phyloP scores from a whole-genome alignment of 2,797 vertebrate genomes.

The Pitangus sulphuratus region DNA sequence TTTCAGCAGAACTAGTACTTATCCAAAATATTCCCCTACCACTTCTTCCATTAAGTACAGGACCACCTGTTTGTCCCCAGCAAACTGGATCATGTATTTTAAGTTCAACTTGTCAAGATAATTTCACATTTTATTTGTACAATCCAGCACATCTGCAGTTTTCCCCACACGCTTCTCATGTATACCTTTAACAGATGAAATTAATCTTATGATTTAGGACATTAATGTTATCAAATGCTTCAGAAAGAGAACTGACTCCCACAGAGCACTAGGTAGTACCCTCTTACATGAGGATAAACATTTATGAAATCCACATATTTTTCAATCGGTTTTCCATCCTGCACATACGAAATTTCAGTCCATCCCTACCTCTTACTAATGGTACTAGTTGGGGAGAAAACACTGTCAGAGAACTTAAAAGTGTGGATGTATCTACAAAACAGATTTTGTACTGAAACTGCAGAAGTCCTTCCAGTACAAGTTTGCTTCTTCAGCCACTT shows the following conservation, averaged over 20 bases:
- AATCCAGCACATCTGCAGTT: background rate
- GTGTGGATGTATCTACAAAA: background rate
- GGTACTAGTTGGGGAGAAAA: background rate
- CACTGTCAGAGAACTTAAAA: background rate
- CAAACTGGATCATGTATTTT: background rate
- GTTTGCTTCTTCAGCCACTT: background rate
- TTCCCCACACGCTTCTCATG: background rate
- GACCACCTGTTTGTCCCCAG: background rate
- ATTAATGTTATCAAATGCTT: background rate
- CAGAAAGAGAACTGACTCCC: background rate
- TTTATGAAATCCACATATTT: background rate
- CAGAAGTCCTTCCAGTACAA: background rate
- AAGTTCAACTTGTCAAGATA: background rate
- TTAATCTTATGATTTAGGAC: background rate
- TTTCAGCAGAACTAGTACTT: background rate
- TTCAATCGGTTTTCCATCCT: background rate
- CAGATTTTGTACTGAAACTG: background rate
- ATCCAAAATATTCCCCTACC: background rate
- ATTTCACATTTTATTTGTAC: background rate
- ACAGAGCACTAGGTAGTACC: background rate
- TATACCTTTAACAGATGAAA: background rate
- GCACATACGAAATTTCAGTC: background rate
- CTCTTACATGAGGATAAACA: background rate
- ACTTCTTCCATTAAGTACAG: background rate
- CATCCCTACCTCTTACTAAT: background rate